Percentiles rank a stretch among this genome's conserved stretches.
phyloP scores from a whole-genome alignment of 2,797 vertebrate genomes.

The Pampus argenteus region DNA sequence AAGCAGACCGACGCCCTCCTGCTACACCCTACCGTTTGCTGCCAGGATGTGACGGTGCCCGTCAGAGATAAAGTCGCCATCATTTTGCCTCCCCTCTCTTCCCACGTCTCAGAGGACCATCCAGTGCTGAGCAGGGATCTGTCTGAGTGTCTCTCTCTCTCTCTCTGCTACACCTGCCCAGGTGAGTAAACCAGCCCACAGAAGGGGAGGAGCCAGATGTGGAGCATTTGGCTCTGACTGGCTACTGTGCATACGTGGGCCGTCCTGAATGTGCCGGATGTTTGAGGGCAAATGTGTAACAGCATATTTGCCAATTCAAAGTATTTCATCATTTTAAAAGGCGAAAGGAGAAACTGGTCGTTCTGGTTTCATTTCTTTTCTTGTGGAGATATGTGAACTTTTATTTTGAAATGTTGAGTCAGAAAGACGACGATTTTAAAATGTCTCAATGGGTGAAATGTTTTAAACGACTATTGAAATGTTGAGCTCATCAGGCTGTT shows the following conservation, averaged over 20 bases:
- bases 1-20: neutral
- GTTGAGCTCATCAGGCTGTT: too few species aligned
- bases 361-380: slow-evolving; percentile 28
- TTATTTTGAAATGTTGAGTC: too few species aligned
- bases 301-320: slow-evolving; percentile 18
- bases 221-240: slow-evolving; percentile 47
- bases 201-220: slow-evolving; percentile 53
- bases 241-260: slow-evolving; percentile 42
- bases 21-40: slow-evolving; percentile 78
- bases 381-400: neutral
- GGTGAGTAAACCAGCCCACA: slow-evolving; percentile 64
- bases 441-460: too few species aligned
- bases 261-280: slow-evolving; percentile 1
- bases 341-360: slow-evolving; percentile 24
- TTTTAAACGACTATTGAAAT: too few species aligned
- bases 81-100: slow-evolving; percentile 66
- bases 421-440: too few species aligned
- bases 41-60: slow-evolving; percentile 73
- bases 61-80: slow-evolving; percentile 80
- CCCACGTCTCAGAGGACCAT: neutral
- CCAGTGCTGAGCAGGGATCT: slow-evolving; percentile 4
- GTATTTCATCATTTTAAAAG: slow-evolving; percentile 18
- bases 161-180: slow-evolving; percentile 72
- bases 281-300: slow-evolving; percentile 33
- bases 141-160: slow-evolving; percentile 45